Evolutionary conservation across 53 echinoderm and acorn worm genomes (phyloP), one percentile per base, ranked within the genome.

Genomic region (Actinopyga echinites): DNA sequence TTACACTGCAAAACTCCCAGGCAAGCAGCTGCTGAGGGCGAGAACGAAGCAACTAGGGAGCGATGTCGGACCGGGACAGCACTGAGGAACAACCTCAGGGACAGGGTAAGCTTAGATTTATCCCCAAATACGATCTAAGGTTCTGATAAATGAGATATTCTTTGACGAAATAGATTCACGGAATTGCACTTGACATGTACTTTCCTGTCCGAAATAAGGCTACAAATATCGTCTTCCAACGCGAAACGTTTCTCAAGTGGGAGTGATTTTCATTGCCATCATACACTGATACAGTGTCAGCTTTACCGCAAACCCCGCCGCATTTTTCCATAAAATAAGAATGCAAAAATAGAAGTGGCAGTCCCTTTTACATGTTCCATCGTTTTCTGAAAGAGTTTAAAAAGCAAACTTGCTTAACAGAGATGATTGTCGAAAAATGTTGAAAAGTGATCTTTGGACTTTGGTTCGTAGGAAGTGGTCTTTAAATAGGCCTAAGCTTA

Each of bases 21-120:
- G 78, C 60, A 80, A 80, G 62, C 81, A 56, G 58, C 56, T 38
- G 83, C 83, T 69, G 89, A 89, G 89, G 84, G 89, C 88, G 86
- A 85, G 62, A 82, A 66, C 64, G 83, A 65, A 85, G 83, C 69
- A 84, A 83, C 78, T 56, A 56, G 84, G 57, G 68, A 89, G 92
- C 74, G 91, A 96, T 96, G 96, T 96, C 96, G 90, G 96, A 96
- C 90, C 96, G 92, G 91, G 96, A 96, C 68, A 96, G 96, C 88
- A 86, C 92, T 86, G 96, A 96, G 85, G 96, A 96, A 40, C 93
- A 96, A 86, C 90, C 96, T 88, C 93, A 91, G 91, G 93, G 93
- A 83, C 93, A 91, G 93, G 93, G 96, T 96, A 96, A 92, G 87
- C 43, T 77, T 53, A 77, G 56, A 77, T 77, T 77, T 77, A 55